Base-by-base conservation (phyloP, 2,888 invertebrate species). In the Caprella mutica region DNA sequence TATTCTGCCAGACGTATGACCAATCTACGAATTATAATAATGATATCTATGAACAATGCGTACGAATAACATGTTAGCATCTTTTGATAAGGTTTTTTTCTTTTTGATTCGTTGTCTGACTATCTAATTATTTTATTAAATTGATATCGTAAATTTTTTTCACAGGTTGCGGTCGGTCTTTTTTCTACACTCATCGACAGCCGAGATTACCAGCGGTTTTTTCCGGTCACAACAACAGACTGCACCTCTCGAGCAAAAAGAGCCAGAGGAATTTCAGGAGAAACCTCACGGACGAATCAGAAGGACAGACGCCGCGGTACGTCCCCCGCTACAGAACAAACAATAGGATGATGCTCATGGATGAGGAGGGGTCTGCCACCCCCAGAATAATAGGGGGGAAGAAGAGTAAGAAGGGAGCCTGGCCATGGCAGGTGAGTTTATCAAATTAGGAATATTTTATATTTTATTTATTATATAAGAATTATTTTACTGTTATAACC, bases 371-470 rank as follows among this genome's bases (percentile, higher is more conserved):
- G 5, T 48, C 57, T 60, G 81, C 83, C 5, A n/a, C n/a, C n/a
- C n/a, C n/a, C n/a, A 77, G 86, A 62, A 85, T 86, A 69, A 85
- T 86, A 69, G 84, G 82, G 68, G 86, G 86, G 0, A 80, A 82
- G 69, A 83, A 84, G 66, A 85, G 84, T 58, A 81, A 80, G 60
- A 76, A 81, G 68, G 86, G 86, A 21, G 84, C 86, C 4, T 87
- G 86, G 86, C 86, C 87, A 0, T 87, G 86, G 86, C 86, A 84
- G 80, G 84, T 83, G 61, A 66, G 61, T 23, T 12, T 38, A 23
- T 8, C 12, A 51, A 2, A 21, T 50, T 23, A 2, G 19, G 27
- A 44, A 3, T 44, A 33, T 8, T 33, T 33, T 8, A 9, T 12
- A 12, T 12, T 33, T 33, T 33, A 12, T 9, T 12, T 9, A 9